A percentile compares a stretch with the other conserved stretches of the same genome.
Evolutionary conservation across 2,888 invertebrate species (phyloP).

Genomic region (Patella caerulea): DNA sequence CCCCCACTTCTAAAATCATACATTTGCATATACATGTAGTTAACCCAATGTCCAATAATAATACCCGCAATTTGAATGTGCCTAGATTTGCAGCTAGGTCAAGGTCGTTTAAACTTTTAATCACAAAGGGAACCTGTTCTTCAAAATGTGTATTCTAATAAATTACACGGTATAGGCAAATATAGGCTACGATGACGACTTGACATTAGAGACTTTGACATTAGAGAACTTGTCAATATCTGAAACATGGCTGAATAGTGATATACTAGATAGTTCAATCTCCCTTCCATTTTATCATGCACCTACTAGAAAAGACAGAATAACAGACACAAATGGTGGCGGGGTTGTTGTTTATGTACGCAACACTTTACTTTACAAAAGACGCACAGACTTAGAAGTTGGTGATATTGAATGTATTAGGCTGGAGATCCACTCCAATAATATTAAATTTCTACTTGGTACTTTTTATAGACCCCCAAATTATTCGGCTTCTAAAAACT

Average conservation of each 20-base stretch:
- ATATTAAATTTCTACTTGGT: slow-evolving; percentile 7
- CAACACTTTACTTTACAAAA: background rate
- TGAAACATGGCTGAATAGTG: slow-evolving; percentile 12
- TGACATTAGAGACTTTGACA: no score
- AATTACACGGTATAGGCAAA: no score
- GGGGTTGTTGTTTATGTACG: slow-evolving; percentile 10
- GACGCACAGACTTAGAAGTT: slow-evolving; percentile 13
- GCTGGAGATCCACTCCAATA: slow-evolving; percentile 15
- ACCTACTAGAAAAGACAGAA: background rate
- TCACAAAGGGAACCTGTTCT: no score
- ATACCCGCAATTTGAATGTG: no score
- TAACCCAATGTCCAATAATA: no score
- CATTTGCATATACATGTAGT: no score
- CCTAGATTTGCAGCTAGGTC: no score
- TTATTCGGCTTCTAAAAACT: background rate
- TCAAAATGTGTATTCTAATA: no score
- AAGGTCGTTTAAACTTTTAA: no score
- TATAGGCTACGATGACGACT: no score
- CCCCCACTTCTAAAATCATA: no score
- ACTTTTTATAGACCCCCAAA: slow-evolving; percentile 21
- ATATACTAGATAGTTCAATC: background rate
- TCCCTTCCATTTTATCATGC: background rate
- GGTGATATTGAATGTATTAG: slow-evolving; percentile 13
- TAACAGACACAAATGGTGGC: background rate
- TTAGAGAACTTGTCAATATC: background rate